phyloP scores from a whole-genome alignment of 2,113 vertebrate genomes.

The Pithys albifrons region DNA sequence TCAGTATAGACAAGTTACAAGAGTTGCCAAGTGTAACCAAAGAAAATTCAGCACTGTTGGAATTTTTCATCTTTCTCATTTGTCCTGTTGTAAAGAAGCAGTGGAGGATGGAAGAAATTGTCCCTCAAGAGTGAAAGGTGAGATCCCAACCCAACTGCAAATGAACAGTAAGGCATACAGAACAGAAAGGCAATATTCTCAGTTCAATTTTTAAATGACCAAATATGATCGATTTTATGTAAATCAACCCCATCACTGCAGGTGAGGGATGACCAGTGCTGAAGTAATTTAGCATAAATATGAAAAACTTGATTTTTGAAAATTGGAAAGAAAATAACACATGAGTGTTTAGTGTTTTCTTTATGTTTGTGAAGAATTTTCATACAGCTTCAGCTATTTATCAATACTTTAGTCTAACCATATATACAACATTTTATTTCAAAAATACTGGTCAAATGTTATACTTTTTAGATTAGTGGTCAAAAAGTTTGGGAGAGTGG shows the following conservation, averaged over 20 bases:
- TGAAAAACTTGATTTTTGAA: background rate
- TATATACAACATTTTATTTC: background rate
- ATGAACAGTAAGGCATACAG: background rate
- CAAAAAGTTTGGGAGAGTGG: fast-evolving
- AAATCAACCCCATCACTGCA: background rate
- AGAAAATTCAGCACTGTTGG: background rate
- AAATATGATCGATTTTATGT: background rate
- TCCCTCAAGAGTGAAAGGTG: background rate
- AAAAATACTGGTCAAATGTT: background rate
- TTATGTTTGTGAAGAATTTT: background rate
- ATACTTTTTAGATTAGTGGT: background rate
- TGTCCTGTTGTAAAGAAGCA: background rate
- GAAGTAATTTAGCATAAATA: background rate
- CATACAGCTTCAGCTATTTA: background rate
- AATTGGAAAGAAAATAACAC: background rate
- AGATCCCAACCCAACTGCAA: background rate
- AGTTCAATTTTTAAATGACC: background rate
- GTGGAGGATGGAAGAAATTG: background rate
- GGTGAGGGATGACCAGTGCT: background rate
- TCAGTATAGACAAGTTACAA: background rate
- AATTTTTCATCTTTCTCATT: background rate
- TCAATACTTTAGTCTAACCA: background rate
- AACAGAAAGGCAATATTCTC: background rate
- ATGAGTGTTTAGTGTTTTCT: background rate
- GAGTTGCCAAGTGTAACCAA: background rate